Percentiles rank a stretch among this genome's conserved stretches.
These are phyloP conservation scores for Serranus cabrilla DNA, from an alignment of 2,797 vertebrate species.

Conservation along the genomic window DNA sequence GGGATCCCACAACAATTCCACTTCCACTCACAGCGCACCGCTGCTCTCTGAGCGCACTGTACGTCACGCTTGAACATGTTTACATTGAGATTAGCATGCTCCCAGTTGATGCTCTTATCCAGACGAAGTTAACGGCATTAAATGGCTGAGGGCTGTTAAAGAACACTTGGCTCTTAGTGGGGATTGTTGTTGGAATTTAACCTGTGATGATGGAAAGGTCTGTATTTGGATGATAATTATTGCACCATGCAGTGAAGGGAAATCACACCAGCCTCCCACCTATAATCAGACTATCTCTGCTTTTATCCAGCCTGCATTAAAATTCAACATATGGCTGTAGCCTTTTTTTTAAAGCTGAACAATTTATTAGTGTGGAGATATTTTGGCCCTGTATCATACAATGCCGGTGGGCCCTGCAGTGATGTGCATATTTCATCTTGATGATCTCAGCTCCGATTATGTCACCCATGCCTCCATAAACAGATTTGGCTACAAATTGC, in stretches of 20 bases:
- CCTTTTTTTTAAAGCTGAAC: conserved; percentile 28
- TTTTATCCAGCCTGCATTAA: conserved; percentile 22
- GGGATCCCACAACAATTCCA: conserved; percentile 70
- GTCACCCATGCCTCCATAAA: conserved; percentile 40
- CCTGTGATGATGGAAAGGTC: conserved; percentile 10
- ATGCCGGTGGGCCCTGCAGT: conserved; percentile 17
- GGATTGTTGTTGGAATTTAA: conserved; percentile 20
- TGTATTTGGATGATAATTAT: conserved; percentile 22
- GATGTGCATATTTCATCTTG: conserved; percentile 38
- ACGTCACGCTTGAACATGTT: conserved; percentile 53
- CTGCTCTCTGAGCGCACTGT: conserved; percentile 75
- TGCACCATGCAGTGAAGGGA: conserved; percentile 7
- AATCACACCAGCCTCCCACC: conserved; percentile 2
- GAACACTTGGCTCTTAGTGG: conserved; percentile 11
- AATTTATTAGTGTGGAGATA: conserved; percentile 19
- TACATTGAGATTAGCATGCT: conserved; percentile 44
- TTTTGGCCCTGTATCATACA: conserved; percentile 26
- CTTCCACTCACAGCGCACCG: conserved; percentile 55
- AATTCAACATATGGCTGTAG: conserved; percentile 15
- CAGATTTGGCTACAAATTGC: conserved; percentile 51
- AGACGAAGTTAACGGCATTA: conserved; percentile 29
- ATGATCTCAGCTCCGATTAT: conserved; percentile 47
- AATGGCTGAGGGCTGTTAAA: conserved; percentile 17
- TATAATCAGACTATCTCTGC: conserved; percentile 25
- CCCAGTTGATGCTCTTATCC: conserved; percentile 33